A percentile compares a stretch with the other conserved stretches of the same genome.
These are phyloP conservation scores for Corydoras maculifer DNA, from an alignment of 2,113 vertebrate genomes.

Conservation along the genomic window DNA sequence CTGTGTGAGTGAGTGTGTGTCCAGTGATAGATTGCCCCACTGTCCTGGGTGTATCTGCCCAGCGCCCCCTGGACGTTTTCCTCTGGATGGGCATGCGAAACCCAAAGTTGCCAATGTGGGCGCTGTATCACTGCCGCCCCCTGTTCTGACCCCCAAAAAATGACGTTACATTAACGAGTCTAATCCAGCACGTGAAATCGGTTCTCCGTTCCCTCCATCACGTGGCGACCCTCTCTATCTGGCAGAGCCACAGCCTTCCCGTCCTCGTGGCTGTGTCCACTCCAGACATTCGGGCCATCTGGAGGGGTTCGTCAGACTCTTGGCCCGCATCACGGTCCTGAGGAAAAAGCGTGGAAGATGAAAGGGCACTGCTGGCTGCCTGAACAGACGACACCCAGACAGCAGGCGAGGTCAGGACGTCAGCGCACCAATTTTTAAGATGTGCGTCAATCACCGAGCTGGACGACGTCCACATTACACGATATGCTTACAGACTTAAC, in stretches of 20 bases:
- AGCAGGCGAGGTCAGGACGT: conserved; percentile 24
- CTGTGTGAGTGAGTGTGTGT: too few relatives aligned
- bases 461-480: neutral
- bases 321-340: conserved; percentile 20
- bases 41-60: too few relatives aligned
- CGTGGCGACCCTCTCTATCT: too few relatives aligned
- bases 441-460: conserved; percentile 15
- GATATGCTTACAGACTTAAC: neutral
- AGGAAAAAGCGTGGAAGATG: conserved; percentile 13
- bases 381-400: conserved; percentile 18
- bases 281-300: conserved; percentile 27
- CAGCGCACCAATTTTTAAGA: neutral
- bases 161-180: too few relatives aligned
- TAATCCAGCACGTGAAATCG: too few relatives aligned
- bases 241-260: neutral
- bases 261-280: conserved; percentile 18
- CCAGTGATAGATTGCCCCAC: too few relatives aligned
- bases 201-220: too few relatives aligned
- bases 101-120: too few relatives aligned
- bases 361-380: conserved; percentile 20
- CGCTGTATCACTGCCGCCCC: too few relatives aligned
- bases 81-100: too few relatives aligned
- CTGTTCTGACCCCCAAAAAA: too few relatives aligned
- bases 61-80: too few relatives aligned
- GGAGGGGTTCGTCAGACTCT: conserved; percentile 18